Evolutionary conservation across 2,888 invertebrate genomes (phyloP), one percentile per base, ranked within the genome.

Genomic region (Drosophila rubida): DNA sequence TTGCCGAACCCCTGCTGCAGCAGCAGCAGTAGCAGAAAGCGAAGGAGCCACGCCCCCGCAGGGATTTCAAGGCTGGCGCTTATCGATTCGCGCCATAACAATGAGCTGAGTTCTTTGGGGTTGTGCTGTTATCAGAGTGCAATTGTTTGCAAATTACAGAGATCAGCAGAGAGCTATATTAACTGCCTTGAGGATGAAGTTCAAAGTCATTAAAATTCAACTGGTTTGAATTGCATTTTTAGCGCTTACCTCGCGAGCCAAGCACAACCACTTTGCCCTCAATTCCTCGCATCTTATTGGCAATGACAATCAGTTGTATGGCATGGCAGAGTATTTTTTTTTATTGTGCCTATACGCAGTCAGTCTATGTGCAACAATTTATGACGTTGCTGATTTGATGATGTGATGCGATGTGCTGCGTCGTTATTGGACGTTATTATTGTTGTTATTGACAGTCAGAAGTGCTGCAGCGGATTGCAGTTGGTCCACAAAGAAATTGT

Each of bases 241-340:
- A 32, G n/a, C n/a, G 85, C 91, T 93, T 93, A 96, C 96, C 96
- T 94, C 95, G 95, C 53, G 95, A 94, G 58, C 97, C 97, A 64
- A 97, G 93, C 75, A 97, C 95, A 51, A 97, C 97, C 53, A 97
- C 95, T 94, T 97, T 97, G 66, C 95, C 97, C 91, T 96, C 95
- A 74, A 96, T 93, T 70, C 94, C 94, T 91, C 94, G 95, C 96
- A 96, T 96, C 66, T 74, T 83, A 53, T 59, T 53, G 62, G 14
- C 51, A 27, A 35, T 51, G 42, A 37, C 64, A 69, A 30, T 78
- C 63, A 79, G 68, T 66, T 57, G 61, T 35, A 37, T 63, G 68
- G 25, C 77, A 78, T 78, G 30, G 57, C 70, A 46, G 45, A 50
- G 23, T 63, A 41, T 41, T 54, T 19, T 41, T 54, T 19, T 30